Conservation (phyloP, 2,888 invertebrate species). For the Endomychus coccineus region DNA sequence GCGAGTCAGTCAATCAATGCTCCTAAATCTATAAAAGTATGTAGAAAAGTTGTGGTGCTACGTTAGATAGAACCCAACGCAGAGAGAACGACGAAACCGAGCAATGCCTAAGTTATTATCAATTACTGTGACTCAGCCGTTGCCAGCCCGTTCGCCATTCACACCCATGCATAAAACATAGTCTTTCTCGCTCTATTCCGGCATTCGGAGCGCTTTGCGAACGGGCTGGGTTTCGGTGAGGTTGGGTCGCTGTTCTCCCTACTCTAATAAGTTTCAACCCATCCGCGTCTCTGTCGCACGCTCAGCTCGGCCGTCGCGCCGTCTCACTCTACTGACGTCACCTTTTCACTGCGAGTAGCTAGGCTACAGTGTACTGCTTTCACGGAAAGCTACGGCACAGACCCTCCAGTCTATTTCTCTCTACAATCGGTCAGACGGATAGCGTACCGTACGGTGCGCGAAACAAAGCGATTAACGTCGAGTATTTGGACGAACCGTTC, state of each 20-base stretch:
- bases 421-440: conserved; percentile 37
- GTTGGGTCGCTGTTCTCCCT: conserved; percentile 43
- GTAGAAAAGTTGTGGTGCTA: conserved; percentile 20
- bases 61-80: conserved; percentile 20
- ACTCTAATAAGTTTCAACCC: conserved; percentile 42
- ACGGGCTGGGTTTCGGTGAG: conserved; percentile 43
- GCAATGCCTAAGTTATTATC: conserved; percentile 46
- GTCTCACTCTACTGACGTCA: conserved; percentile 42
- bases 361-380: conserved; percentile 45
- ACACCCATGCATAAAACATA: conserved; percentile 44
- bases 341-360: conserved; percentile 41
- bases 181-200: conserved; percentile 44
- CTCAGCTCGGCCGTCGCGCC: conserved; percentile 16
- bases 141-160: conserved; percentile 41
- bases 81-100: conserved; percentile 22
- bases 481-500: conserved; percentile 32
- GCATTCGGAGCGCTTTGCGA: conserved; percentile 42
- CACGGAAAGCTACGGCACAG: conserved; percentile 45
- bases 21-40: conserved; percentile 16
- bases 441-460: conserved; percentile 26
- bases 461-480: conserved; percentile 38
- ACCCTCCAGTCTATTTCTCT: conserved; percentile 47
- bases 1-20: conserved; percentile 13
- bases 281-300: conserved; percentile 27
- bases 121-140: conserved; percentile 47